Base-by-base conservation (phyloP, 2,113 vertebrate genomes). In the Callionymus lyra region DNA sequence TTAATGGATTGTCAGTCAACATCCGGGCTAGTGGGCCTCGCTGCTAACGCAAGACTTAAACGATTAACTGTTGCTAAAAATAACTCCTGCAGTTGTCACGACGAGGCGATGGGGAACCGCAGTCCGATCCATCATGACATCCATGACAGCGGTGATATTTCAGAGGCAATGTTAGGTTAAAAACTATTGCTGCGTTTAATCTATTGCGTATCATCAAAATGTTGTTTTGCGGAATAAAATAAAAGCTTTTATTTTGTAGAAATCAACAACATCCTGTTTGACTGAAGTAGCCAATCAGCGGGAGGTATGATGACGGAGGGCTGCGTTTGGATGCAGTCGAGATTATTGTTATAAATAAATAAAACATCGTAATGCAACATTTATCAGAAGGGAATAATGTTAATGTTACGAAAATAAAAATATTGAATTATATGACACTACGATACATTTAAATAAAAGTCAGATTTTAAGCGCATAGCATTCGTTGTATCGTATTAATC, bases 271-370 rank as follows among this genome's bases (percentile, higher is more conserved):
- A 4, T 6, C 14, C 12, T 4, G 16, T 63, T 11, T 51, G 6
- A 10, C 16, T 15, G 6, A n/a, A 4, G 2, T 1, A 51, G 45
- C 65, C 70, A 76, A 76, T 79, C 62, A 72, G 12, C 53, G 8
- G 6, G 27, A 6, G 17, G 1, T 12, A 0, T 9, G 2, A 0
- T 1, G 0, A 12, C 34, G 6, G 10, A 1, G 9, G 47, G 21
- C 21, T 27, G 21, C 21, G 21, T 27, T 27, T 27, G 8, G 21
- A 27, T 27, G 21, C 21, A 5, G 4, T 27, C 21, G 4, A 5
- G 21, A 27, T 27, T 27, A 8, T 27, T n/a, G n/a, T n/a, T n/a
- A n/a, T n/a, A n/a, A n/a, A n/a, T n/a, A n/a, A n/a, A n/a, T n/a
- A n/a, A n/a, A n/a, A n/a, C n/a, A n/a, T n/a, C n/a, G n/a, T n/a